Conservation (phyloP, 1,140 invertebrate genomes). For the Copidosoma floridanum region DNA sequence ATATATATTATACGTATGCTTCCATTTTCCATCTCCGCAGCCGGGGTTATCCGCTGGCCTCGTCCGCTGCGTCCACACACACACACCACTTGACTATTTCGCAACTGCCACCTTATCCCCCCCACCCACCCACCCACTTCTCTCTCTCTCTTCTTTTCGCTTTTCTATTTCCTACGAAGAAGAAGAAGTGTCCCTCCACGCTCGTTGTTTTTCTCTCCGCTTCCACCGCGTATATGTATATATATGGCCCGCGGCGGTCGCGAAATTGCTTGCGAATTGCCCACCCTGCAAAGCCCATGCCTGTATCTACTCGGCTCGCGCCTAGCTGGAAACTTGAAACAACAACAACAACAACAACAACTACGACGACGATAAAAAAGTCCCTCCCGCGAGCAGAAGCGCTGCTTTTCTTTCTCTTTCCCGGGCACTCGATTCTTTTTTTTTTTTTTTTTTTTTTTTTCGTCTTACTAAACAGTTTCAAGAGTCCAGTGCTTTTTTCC, state of each 20-base stretch:
- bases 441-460: background rate
- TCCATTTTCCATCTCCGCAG: too few species aligned
- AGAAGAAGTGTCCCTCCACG: background rate
- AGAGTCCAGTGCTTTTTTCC: too few species aligned
- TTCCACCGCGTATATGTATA: background rate
- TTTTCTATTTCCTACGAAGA: background rate
- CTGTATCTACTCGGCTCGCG: too few species aligned
- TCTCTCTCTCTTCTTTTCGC: slow-evolving; percentile 10
- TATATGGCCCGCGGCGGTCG: slow-evolving; percentile 16
- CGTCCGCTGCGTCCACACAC: too few species aligned
- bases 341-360: too few species aligned
- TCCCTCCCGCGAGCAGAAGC: background rate
- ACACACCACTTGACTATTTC: too few species aligned
- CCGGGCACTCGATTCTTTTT: background rate
- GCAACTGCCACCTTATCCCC: too few species aligned
- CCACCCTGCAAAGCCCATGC: too few species aligned
- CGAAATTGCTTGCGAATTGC: slow-evolving; percentile 18
- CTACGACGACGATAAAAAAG: background rate
- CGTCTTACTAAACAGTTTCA: background rate
- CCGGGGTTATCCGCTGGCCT: too few species aligned
- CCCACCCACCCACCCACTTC: too few species aligned
- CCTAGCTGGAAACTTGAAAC: background rate
- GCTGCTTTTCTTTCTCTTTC: background rate
- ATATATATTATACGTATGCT: too few species aligned
- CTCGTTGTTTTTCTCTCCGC: background rate